phyloP scores from a whole-genome alignment of 2,797 vertebrate genomes.

The Manis pentadactyla region DNA sequence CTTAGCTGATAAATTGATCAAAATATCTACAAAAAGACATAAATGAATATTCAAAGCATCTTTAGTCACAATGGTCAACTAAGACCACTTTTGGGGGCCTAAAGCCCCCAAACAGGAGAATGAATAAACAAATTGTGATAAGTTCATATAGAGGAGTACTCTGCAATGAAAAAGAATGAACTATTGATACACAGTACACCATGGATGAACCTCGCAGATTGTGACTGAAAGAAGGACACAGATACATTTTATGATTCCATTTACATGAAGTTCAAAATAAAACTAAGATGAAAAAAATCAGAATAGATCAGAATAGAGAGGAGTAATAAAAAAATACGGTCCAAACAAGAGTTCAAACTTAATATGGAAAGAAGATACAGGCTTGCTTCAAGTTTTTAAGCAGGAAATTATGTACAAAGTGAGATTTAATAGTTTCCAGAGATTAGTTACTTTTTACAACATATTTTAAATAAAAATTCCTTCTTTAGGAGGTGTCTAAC shows the following conservation, averaged over 20 bases:
- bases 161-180: not conserved
- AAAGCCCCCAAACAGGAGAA: not conserved
- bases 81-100: not conserved
- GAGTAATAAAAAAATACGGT: not conserved
- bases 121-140: not conserved
- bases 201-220: not conserved
- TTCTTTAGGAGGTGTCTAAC: not conserved
- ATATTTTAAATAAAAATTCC: constrained; percentile 16
- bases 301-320: not conserved
- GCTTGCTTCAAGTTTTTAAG: not conserved
- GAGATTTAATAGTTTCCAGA: not conserved
- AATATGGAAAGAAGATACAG: not conserved
- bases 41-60: constrained; percentile 6
- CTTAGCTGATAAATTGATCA: not conserved
- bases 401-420: not conserved
- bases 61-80: not conserved
- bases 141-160: not conserved
- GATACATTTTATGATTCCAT: not conserved
- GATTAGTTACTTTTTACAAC: constrained; percentile 30
- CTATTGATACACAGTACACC: not conserved
- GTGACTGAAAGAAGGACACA: not conserved
- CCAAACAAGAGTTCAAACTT: constrained; percentile 5
- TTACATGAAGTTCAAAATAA: not conserved
- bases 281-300: not conserved
- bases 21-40: constrained; percentile 5